A percentile compares a stretch with the other conserved stretches of the same genome.
phyloP scores from a whole-genome alignment of 2,797 vertebrate genomes.

The Heterohyrax brucei region DNA sequence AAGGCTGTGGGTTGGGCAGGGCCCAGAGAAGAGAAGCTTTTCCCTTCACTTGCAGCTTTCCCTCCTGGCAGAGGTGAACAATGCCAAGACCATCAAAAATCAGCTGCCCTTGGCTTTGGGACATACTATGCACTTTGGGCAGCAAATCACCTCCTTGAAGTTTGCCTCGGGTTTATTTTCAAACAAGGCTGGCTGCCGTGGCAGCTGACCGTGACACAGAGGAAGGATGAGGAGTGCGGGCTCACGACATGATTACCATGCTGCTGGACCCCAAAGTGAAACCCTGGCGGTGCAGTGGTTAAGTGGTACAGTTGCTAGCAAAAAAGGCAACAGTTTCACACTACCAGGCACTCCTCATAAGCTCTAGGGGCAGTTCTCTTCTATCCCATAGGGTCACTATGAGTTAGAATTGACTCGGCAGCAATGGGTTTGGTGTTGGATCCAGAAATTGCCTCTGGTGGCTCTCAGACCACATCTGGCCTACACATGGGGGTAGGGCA shows the following conservation, averaged over 20 bases:
- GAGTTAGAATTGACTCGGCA: no score
- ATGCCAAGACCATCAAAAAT: background rate
- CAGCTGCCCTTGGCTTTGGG: background rate
- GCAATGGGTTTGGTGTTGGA: no score
- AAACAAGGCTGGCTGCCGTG: background rate
- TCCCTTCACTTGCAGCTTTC: background rate
- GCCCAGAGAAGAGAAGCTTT: background rate
- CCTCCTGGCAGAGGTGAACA: background rate
- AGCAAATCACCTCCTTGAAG: background rate
- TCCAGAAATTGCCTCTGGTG: background rate
- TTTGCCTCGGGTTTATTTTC: background rate
- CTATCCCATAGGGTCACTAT: no score
- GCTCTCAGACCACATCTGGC: background rate
- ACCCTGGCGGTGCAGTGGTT: no score
- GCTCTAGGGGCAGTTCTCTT: no score
- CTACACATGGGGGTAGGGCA: fast-evolving
- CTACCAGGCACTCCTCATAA: no score
- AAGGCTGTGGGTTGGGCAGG: background rate
- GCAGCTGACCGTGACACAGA: fast-evolving
- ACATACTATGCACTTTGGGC: background rate
- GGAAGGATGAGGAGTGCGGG: background rate
- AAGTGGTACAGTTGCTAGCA: no score
- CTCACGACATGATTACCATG: background rate
- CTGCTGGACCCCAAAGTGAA: no score
- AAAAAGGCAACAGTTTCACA: no score